Base-by-base conservation (phyloP, 2,797 vertebrate species). In the Microctenopoma lineatum region DNA sequence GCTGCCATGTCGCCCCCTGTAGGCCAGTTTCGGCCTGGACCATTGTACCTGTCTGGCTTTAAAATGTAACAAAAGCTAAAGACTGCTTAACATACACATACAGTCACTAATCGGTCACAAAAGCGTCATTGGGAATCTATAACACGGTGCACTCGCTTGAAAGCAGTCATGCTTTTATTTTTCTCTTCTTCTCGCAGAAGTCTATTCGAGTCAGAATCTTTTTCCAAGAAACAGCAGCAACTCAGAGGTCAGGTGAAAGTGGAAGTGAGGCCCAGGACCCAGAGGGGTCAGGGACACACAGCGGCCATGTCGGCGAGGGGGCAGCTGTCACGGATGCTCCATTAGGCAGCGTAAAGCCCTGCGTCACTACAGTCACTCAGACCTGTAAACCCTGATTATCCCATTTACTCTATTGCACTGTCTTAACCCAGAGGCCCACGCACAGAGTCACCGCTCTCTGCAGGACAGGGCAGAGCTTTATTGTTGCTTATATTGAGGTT, bases 331-430 rank as follows among this genome's bases (percentile, higher is more conserved):
- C 26, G 48, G 68, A 87, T 66, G 81, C 92, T 88, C 84, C 83
- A 77, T 93, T 87, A 78, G 59, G 83, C 77, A 79, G 84, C 52
- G 80, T 91, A 90, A 92, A 92, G 92, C 83, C 74, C 87, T 94
- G 88, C 88, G 89, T 92, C 85, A 89, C 90, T 72, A 61, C 79
- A 77, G 75, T 79, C 82, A 84, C 85, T 84, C 77, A 90, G 84
- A 84, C 88, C 89, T 93, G 88, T 93, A 93, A 95, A 94, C 84
- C 86, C 88, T 90, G 90, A 92, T 94, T 90, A 95, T 93, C 92
- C 86, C 88, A 86, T 94, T 94, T 93, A 85, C 84, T 90, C 78
- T 62, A 75, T 68, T 75, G 89, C 74, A 66, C 66, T 80, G 76
- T 75, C 70, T 90, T 88, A 92, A 83, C 75, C 68, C 55, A 1